phyloP scores from a whole-genome alignment of 2,113 vertebrate species.

The Trematomus loennbergii region DNA sequence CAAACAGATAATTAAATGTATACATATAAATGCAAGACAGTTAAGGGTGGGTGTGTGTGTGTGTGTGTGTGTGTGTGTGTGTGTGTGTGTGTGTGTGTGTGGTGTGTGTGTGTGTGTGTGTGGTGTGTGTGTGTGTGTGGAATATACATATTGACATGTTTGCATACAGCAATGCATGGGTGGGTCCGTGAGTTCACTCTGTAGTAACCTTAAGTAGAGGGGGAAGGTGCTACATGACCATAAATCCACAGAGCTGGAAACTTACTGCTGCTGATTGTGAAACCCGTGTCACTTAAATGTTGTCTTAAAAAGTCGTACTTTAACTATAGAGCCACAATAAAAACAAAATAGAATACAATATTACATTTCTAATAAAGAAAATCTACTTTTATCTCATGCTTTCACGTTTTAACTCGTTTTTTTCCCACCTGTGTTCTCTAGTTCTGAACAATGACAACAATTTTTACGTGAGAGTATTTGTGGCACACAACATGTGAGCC shows the following conservation, averaged over 20 bases:
- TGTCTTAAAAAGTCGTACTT: neutral
- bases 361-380: neutral
- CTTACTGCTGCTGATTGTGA: neutral
- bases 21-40: no score
- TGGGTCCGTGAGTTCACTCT: constrained; percentile 50
- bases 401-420: neutral
- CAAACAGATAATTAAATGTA: no score
- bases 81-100: no score
- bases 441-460: neutral
- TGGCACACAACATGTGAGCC: neutral
- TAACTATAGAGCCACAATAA: neutral
- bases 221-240: constrained; percentile 7
- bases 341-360: neutral
- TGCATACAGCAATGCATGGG: neutral
- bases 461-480: neutral
- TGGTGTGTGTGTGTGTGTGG: neutral
- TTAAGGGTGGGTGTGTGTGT: no score
- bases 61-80: no score
- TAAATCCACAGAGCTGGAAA: constrained; percentile 10
- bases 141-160: neutral
- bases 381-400: neutral
- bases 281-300: neutral
- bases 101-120: neutral
- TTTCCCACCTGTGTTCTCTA: neutral
- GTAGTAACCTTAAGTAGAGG: constrained; percentile 12